Percentiles rank a stretch among this genome's conserved stretches.
Evolutionary conservation across 2,113 vertebrate genomes (phyloP).

Genomic region (Catharus minimus): DNA sequence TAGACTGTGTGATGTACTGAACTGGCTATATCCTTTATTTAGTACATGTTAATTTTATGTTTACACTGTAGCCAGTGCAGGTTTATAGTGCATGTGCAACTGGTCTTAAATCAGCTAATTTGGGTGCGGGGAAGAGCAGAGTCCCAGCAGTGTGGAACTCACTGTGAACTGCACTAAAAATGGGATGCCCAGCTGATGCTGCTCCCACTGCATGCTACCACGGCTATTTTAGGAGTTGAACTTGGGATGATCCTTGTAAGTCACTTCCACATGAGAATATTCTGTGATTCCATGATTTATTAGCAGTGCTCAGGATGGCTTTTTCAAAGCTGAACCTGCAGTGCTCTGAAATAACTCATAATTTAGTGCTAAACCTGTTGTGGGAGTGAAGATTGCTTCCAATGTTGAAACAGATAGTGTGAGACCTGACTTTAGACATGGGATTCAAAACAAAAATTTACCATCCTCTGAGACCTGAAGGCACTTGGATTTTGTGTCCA

Average conservation of each 20-base stretch:
- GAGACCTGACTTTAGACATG: neutral
- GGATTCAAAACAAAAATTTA: neutral
- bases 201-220: fast-evolving
- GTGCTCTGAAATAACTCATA: neutral
- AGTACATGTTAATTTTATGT: neutral
- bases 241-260: neutral
- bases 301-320: neutral
- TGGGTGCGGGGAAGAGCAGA: neutral
- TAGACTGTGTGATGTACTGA: neutral
- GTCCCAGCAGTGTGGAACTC: neutral
- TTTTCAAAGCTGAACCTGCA: neutral
- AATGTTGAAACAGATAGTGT: neutral
- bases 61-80: neutral
- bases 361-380: neutral
- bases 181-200: neutral
- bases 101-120: neutral
- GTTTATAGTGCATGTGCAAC: fast-evolving
- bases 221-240: neutral
- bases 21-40: neutral
- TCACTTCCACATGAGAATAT: neutral
- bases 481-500: neutral
- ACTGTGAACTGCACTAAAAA: neutral
- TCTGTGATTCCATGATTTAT: neutral
- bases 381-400: neutral
- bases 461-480: neutral